These are phyloP conservation scores for Lamprotornis superbus DNA, from an alignment of 2,113 vertebrate genomes.

Conservation along the genomic window DNA sequence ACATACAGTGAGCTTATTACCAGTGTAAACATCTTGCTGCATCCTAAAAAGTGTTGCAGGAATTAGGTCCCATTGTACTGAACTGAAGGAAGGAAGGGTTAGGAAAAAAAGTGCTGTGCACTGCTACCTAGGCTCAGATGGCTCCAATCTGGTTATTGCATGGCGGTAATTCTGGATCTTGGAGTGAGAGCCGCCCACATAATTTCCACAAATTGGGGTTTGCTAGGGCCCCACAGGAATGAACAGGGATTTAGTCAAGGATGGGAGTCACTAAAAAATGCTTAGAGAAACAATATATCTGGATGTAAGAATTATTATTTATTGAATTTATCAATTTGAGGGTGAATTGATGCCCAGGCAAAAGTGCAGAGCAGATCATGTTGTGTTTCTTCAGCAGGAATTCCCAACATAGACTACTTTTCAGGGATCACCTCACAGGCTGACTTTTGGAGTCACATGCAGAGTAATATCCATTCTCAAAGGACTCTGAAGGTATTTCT, in stretches of 20 bases:
- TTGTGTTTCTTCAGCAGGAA: not conserved
- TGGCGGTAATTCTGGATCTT: not conserved
- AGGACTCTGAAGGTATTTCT: not conserved
- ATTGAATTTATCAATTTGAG: not conserved
- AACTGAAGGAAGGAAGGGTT: slow-evolving; percentile 27
- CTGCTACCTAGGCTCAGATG: not conserved
- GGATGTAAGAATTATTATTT: not conserved
- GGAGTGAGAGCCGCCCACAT: not conserved
- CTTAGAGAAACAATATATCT: not conserved
- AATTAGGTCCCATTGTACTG: slow-evolving; percentile 61
- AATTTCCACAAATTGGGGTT: not conserved
- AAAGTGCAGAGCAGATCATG: not conserved
- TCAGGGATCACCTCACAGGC: fast-evolving
- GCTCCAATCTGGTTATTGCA: not conserved
- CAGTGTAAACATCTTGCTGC: slow-evolving; percentile 44
- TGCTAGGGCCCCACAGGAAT: not conserved
- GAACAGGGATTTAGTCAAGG: not conserved
- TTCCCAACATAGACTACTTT: not conserved
- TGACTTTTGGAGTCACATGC: not conserved
- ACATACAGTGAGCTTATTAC: slow-evolving; percentile 32
- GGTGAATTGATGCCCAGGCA: not conserved
- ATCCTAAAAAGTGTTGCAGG: slow-evolving; percentile 38
- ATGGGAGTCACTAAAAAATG: not conserved
- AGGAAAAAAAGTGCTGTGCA: not conserved
- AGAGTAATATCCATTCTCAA: not conserved